phyloP scores from a whole-genome alignment of 2,888 invertebrate genomes.

The Conomelus anceps region DNA sequence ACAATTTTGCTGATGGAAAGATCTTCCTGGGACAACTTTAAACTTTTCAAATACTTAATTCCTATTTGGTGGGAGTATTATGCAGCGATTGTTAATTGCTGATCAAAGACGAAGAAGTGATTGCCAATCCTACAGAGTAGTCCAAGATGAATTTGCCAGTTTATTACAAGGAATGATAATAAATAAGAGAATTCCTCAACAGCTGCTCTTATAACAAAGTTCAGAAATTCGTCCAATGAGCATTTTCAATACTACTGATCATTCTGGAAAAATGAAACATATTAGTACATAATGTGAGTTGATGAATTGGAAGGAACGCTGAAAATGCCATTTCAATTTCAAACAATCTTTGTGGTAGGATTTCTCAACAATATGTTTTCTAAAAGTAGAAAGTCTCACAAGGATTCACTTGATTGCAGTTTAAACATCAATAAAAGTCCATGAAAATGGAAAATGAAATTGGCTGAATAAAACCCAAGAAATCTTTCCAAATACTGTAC shows the following conservation, averaged over 20 bases:
- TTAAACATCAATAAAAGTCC: neutral
- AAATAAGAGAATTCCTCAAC: no score
- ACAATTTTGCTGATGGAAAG: neutral
- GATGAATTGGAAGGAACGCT: neutral
- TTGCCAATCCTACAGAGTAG: neutral
- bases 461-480: neutral
- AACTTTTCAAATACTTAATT: neutral
- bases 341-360: neutral
- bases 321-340: neutral
- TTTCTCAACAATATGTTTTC: neutral
- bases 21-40: neutral
- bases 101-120: neutral
- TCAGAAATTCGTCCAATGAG: neutral
- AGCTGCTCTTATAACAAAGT: neutral
- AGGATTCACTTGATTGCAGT: neutral
- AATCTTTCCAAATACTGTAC: neutral
- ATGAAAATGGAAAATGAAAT: neutral
- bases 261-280: neutral
- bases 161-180: neutral
- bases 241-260: neutral
- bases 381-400: neutral
- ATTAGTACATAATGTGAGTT: neutral
- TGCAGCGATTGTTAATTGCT: neutral
- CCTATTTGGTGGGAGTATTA: neutral
- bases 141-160: neutral